Base-by-base conservation (phyloP, 2,113 vertebrate genomes). In the Ia io region DNA sequence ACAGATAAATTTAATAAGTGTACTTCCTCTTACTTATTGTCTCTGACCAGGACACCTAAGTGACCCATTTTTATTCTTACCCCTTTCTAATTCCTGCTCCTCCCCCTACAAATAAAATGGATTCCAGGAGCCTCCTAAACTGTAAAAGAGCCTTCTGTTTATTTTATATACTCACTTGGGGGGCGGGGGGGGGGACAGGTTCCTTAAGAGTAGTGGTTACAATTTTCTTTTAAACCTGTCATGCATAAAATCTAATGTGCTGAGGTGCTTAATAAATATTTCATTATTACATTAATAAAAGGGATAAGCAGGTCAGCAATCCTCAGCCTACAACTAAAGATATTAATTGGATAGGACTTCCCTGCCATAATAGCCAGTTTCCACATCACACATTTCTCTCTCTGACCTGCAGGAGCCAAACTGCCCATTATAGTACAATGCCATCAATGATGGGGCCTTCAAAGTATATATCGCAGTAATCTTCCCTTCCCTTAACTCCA, bases 171-270 rank as follows among this genome's bases (percentile, higher is more conserved):
- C n/a, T 93, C 59, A 93, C 25, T 86, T 88, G 85, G 32, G 10
- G 40, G 70, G 65, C 23, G 23, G 25, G 78, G 35, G 47, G 10
- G 20, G 65, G 67, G n/a, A 16, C 40, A 87, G 47, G 25, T 88
- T 79, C 30, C 23, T 74, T 86, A 71, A 74, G 20, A 61, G 6
- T 35, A 84, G 79, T 53, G 84, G 83, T 47, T 82, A 53, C 12
- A 65, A 91, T 86, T 84, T 89, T 90, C 76, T 92, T 70, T 91
- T 82, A 90, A 83, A 84, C 5, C 28, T 71, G 30, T n/a, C n/a
- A 44, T 32, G 63, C 25, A 61, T 79, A 65, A 74, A 78, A 70
- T 49, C 47, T 77, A 59, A 37, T n/a, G 32, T 70, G 78, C 30
- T 80, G 35, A 69, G 42, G 30, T 82, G 59, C 59, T 93, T 85